A percentile compares a stretch with the other conserved stretches of the same genome.
These are phyloP conservation scores for Prolemur simus DNA, from an alignment of 2,113 vertebrate genomes.

Conservation along the genomic window DNA sequence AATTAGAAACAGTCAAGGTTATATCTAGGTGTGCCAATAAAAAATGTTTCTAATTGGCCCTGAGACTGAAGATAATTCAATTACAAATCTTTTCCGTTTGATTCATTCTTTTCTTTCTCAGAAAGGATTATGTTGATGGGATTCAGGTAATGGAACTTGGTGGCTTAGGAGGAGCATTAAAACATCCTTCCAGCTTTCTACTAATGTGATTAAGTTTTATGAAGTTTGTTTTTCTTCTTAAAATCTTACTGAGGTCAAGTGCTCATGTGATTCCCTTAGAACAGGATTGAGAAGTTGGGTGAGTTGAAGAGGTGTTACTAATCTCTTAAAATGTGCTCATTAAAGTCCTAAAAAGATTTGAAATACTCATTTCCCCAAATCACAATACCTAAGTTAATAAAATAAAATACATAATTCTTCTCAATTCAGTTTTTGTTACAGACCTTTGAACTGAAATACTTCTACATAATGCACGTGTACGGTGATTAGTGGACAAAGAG, in stretches of 20 bases:
- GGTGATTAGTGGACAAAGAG: slow-evolving; percentile 38
- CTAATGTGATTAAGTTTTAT: slow-evolving; percentile 96
- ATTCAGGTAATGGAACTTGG: slow-evolving; percentile 90
- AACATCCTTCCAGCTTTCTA: slow-evolving; percentile 89
- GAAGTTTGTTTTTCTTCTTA: slow-evolving; percentile 94
- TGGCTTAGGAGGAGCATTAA: slow-evolving; percentile 90
- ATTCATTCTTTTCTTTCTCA: slow-evolving; percentile 86
- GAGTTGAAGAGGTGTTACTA: slow-evolving; percentile 79
- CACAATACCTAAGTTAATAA: slow-evolving; percentile 74
- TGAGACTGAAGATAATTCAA: slow-evolving; percentile 89
- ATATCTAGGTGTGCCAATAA: slow-evolving; percentile 83
- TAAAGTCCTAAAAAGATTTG: slow-evolving; percentile 78
- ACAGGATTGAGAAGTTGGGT: slow-evolving; percentile 75
- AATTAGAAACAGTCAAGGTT: slow-evolving; percentile 84
- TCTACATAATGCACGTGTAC: slow-evolving; percentile 33
- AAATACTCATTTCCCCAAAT: slow-evolving; percentile 77
- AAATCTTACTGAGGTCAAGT: slow-evolving; percentile 85
- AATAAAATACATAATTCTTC: slow-evolving; percentile 61
- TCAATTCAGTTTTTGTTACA: slow-evolving; percentile 69
- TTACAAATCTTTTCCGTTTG: slow-evolving; percentile 88
- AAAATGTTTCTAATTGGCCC: slow-evolving; percentile 88
- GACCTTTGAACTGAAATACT: slow-evolving; percentile 48
- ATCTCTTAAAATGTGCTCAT: slow-evolving; percentile 84
- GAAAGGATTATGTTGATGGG: slow-evolving; percentile 88
- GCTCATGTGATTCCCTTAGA: slow-evolving; percentile 82